A percentile compares a stretch with the other conserved stretches of the same genome.
Conservation (phyloP, 2,888 invertebrate species). For the Cataglyphis cursor region DNA sequence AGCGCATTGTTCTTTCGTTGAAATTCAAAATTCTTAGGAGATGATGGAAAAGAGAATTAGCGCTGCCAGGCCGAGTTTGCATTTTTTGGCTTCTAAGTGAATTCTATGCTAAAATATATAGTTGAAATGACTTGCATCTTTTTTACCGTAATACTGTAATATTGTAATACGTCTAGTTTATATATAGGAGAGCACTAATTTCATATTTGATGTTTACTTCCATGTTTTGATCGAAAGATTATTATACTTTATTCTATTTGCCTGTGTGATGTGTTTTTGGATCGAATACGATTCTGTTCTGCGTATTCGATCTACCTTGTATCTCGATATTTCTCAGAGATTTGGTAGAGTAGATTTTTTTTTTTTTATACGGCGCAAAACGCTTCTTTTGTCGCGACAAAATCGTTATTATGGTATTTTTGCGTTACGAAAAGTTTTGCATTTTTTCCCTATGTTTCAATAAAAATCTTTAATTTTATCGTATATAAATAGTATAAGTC, state of each 20-base stretch:
- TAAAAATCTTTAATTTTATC: constrained; percentile 18
- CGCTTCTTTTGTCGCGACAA: constrained; percentile 38
- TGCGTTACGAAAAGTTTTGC: not conserved
- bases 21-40: not conserved
- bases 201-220: constrained; percentile 36
- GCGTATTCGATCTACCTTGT: constrained; percentile 11
- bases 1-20: constrained; percentile 20
- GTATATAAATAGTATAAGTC: constrained; percentile 4
- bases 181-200: constrained; percentile 33
- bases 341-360: constrained; percentile 37
- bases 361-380: constrained; percentile 27
- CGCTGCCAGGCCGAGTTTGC: constrained; percentile 67
- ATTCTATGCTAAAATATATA: constrained; percentile 59
- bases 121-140: constrained; percentile 56
- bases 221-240: constrained; percentile 32
- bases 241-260: constrained; percentile 41
- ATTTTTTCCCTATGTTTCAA: constrained; percentile 22
- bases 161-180: constrained; percentile 45
- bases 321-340: constrained; percentile 20
- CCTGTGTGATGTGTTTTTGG: constrained; percentile 35
- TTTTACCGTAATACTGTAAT: constrained; percentile 43
- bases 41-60: constrained; percentile 27
- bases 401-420: constrained; percentile 7
- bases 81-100: constrained; percentile 69
- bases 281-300: not conserved